A percentile compares a stretch with the other conserved stretches of the same genome.
These are phyloP conservation scores for Apotomis turbidana DNA, from an alignment of 2,888 invertebrate species.

Conservation along the genomic window DNA sequence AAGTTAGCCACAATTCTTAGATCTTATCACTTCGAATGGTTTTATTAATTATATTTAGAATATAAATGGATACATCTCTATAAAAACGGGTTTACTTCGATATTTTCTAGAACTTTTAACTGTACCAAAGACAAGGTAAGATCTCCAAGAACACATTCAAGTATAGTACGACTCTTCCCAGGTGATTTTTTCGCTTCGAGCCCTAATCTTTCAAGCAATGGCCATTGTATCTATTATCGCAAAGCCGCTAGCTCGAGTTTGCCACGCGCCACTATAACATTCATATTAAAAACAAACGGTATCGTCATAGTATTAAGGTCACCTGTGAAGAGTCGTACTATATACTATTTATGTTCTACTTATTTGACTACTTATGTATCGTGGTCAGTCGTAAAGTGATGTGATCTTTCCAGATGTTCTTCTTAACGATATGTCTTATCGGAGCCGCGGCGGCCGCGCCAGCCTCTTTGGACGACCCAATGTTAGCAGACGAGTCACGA, in stretches of 20 bases:
- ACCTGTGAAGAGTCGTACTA: too few relatives aligned
- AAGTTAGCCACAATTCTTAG: conserved; percentile 6
- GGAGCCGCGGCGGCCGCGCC: background rate
- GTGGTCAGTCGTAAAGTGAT: background rate
- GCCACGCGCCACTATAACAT: too few relatives aligned
- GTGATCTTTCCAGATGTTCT: background rate
- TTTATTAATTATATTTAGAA: background rate
- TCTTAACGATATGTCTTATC: background rate
- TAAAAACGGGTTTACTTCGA: conserved; percentile 11
- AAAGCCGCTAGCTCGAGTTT: too few relatives aligned
- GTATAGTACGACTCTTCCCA: too few relatives aligned
- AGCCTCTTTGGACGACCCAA: too few relatives aligned
- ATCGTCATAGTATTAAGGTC: too few relatives aligned
- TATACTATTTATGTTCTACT: background rate
- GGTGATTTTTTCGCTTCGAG: too few relatives aligned
- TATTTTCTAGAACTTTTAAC: background rate
- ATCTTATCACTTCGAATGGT: conserved; percentile 15
- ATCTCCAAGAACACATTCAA: background rate
- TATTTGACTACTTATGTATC: too few relatives aligned
- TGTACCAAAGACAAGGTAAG: conserved; percentile 20
- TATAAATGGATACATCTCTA: background rate
- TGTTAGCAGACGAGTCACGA: too few relatives aligned
- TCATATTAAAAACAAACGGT: too few relatives aligned
- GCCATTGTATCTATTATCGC: too few relatives aligned
- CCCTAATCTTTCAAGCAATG: too few relatives aligned